Conservation (phyloP, 2,797 vertebrate genomes). For the Spinibarbus caldwelli region DNA sequence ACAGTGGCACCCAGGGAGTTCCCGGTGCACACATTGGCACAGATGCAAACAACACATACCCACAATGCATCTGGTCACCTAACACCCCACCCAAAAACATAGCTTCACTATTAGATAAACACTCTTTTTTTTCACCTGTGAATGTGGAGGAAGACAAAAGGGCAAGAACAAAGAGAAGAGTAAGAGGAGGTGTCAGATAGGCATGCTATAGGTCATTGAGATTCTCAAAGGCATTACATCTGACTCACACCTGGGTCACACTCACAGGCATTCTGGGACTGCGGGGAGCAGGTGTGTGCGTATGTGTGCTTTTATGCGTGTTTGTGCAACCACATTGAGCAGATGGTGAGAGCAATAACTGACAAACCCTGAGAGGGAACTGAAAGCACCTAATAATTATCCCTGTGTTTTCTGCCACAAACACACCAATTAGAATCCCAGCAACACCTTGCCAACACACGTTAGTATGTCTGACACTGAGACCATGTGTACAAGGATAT, state of each 20-base stretch:
- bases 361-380: constrained; percentile 61
- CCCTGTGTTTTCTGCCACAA: constrained; percentile 55
- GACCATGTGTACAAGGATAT: constrained; percentile 31
- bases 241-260: constrained; percentile 54
- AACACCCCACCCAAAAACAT: constrained; percentile 34
- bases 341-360: constrained; percentile 60
- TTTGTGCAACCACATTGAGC: constrained; percentile 45
- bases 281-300: constrained; percentile 39
- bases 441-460: constrained; percentile 35
- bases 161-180: constrained; percentile 39
- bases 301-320: constrained; percentile 41
- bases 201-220: constrained; percentile 50
- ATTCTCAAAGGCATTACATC: constrained; percentile 50
- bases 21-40: neutral
- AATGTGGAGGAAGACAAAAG: constrained; percentile 38
- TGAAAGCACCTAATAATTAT: constrained; percentile 61
- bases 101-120: constrained; percentile 29
- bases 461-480: constrained; percentile 28
- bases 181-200: constrained; percentile 44
- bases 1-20: constrained; percentile 31
- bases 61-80: constrained; percentile 27
- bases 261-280: constrained; percentile 45
- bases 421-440: constrained; percentile 53
- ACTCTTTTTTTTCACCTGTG: constrained; percentile 37
- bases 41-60: constrained; percentile 19